phyloP scores from a whole-genome alignment of 2,888 invertebrate genomes.

The Ceratothoa steindachneri region DNA sequence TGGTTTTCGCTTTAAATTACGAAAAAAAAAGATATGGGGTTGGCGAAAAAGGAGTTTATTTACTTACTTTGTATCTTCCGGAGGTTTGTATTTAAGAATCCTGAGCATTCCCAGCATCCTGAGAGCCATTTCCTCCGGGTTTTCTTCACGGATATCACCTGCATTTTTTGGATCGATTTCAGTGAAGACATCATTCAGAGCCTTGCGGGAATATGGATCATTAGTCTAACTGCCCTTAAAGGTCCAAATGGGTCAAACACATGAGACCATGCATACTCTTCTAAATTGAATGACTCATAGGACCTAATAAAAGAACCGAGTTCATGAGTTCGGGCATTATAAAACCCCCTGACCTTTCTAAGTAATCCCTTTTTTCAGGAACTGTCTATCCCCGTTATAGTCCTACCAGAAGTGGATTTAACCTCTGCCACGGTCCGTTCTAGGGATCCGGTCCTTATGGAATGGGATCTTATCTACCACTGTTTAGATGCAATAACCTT shows the following conservation, averaged over 20 bases:
- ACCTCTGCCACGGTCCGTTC: no score
- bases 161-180: conserved; percentile 66
- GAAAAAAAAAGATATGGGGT: no score
- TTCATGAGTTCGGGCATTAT: neutral
- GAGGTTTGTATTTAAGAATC: conserved; percentile 74
- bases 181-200: conserved; percentile 71
- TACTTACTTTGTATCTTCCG: conserved; percentile 52
- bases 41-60: neutral
- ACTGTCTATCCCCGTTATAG: no score
- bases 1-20: no score
- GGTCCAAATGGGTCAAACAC: neutral
- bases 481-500: no score
- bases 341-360: no score
- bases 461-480: no score
- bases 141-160: conserved; percentile 70
- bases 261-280: neutral
- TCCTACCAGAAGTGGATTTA: no score
- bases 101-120: conserved; percentile 63
- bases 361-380: no score
- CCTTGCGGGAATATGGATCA: conserved; percentile 51
- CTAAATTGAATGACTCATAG: neutral
- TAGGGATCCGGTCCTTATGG: no score
- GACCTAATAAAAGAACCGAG: neutral
- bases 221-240: neutral
- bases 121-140: conserved; percentile 70